phyloP scores from a whole-genome alignment of 1,140 invertebrate species.

The Drosophila littoralis region DNA sequence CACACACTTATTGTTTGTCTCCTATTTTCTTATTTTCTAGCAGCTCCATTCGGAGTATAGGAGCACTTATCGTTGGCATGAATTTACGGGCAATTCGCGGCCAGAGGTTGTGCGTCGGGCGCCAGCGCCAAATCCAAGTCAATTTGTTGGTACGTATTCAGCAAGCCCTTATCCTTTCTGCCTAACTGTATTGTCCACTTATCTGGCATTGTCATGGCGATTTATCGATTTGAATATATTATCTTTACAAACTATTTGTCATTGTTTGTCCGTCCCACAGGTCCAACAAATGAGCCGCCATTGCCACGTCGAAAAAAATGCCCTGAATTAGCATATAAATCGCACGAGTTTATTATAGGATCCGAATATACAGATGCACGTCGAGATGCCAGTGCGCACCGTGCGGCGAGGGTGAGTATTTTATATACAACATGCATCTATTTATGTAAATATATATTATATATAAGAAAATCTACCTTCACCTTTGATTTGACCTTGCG shows the following conservation, averaged over 20 bases:
- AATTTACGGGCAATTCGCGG: conserved; percentile 90
- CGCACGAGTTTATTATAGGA: conserved; percentile 91
- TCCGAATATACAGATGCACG: conserved; percentile 84
- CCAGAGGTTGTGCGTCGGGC: conserved; percentile 87
- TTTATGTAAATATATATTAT: not conserved
- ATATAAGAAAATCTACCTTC: not conserved
- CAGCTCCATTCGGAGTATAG: conserved; percentile 96
- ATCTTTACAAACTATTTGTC: conserved; percentile 29
- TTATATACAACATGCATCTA: not conserved
- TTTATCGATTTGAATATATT: conserved; percentile 46
- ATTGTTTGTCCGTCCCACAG: conserved; percentile 34
- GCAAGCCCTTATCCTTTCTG: conserved; percentile 23
- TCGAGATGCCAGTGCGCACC: conserved; percentile 75
- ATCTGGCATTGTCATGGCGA: conserved; percentile 41
- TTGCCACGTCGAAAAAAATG: conserved; percentile 94
- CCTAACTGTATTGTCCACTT: conserved; percentile 40
- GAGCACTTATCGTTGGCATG: conserved; percentile 97
- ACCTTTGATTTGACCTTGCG: conserved; percentile 38
- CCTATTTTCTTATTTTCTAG: conserved; percentile 81
- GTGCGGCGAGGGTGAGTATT: conserved; percentile 78
- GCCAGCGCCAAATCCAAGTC: conserved; percentile 86
- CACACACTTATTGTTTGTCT: conserved; percentile 7
- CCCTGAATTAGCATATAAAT: conserved; percentile 92
- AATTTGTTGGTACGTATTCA: conserved; percentile 82
- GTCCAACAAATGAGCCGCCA: conserved; percentile 89